phyloP scores from a whole-genome alignment of 1,140 invertebrate species.

The Uloborus diversus region DNA sequence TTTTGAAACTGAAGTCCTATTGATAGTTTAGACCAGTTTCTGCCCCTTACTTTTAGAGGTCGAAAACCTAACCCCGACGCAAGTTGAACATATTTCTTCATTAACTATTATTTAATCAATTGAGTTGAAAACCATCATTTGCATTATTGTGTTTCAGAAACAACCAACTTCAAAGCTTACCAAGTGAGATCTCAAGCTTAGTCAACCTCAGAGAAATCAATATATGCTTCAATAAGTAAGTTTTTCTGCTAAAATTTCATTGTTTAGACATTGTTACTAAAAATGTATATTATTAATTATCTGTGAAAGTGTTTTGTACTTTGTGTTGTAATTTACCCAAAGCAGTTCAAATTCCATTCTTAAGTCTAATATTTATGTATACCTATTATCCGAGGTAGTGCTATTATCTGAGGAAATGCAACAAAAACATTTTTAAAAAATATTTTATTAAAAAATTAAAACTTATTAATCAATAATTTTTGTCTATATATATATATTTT shows the following conservation, averaged over 20 bases:
- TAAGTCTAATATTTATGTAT: not conserved
- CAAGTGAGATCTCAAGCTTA: constrained; percentile 72
- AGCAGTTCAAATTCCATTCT: no score
- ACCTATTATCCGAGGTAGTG: not conserved
- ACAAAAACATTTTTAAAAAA: no score
- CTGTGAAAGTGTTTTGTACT: no score
- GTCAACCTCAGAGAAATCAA: constrained; percentile 79
- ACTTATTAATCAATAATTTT: no score
- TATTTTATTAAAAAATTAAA: no score
- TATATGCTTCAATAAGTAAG: constrained; percentile 81
- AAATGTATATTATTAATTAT: no score
- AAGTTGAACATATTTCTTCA: not conserved
- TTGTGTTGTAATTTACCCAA: no score
- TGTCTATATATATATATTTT: no score
- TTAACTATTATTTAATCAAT: not conserved
- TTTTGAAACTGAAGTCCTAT: not conserved
- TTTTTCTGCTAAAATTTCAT: not conserved
- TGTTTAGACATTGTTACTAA: no score
- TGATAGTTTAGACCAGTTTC: not conserved
- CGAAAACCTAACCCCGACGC: no score
- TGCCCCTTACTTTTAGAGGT: not conserved
- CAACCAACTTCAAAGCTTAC: constrained; percentile 77
- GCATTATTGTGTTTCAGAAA: constrained; percentile 68
- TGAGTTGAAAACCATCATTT: no score
- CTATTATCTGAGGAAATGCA: no score